Conservation (phyloP, 1,140 invertebrate genomes). For the Brachionus plicatilis region DNA sequence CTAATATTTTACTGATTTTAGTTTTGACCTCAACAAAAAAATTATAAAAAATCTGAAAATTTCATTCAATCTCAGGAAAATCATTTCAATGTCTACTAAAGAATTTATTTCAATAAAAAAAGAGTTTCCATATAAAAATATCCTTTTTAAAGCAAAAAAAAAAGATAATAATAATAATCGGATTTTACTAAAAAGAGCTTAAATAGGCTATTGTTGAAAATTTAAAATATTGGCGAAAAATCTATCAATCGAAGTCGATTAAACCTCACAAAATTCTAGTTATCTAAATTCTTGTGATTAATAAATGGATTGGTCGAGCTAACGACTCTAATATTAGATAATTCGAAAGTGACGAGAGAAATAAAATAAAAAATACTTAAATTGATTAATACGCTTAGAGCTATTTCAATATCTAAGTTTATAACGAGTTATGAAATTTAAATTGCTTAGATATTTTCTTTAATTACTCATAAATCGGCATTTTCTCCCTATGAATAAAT, state of each 20-base stretch:
- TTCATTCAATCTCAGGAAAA: no score
- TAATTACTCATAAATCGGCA: not conserved
- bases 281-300: not conserved
- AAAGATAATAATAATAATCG: not conserved
- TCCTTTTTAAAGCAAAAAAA: not conserved
- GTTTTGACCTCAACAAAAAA: no score
- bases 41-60: no score
- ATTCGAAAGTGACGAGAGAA: slow-evolving; percentile 1
- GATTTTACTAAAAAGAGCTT: not conserved
- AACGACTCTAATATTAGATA: not conserved
- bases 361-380: not conserved
- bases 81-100: not conserved
- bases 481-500: not conserved
- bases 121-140: not conserved
- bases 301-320: not conserved
- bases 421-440: not conserved
- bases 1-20: no score
- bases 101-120: not conserved
- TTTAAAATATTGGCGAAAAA: not conserved
- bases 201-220: slow-evolving; percentile 3
- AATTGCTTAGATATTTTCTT: not conserved
- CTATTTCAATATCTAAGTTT: slow-evolving; percentile 2
- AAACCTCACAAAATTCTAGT: not conserved
- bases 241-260: not conserved
- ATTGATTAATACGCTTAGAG: slow-evolving; percentile 23